Percentiles rank a stretch among this genome's conserved stretches.
phyloP scores from a whole-genome alignment of 2,888 invertebrate genomes.

The Polydrusus pterygomalis region DNA sequence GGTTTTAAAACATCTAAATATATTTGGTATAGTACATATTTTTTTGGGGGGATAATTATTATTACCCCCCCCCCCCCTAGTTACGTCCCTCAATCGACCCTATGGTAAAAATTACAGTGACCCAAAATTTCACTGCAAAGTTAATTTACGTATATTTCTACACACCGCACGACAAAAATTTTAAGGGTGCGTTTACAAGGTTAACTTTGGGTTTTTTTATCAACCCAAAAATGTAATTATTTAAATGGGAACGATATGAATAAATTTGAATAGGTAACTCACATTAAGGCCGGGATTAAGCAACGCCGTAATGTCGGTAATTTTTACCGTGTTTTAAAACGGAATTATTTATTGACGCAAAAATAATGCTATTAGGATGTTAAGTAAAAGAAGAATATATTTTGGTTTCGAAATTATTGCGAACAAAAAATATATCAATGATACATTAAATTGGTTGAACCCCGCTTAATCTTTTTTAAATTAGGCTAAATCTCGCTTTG shows the following conservation, averaged over 20 bases:
- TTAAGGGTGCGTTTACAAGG: background rate
- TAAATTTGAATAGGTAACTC: conserved; percentile 9
- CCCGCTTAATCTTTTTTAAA: too few relatives aligned
- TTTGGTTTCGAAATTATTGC: background rate
- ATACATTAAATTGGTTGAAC: background rate
- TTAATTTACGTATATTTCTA: background rate
- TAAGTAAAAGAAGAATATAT: background rate
- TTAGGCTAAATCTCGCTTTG: too few relatives aligned
- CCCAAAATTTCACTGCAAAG: too few relatives aligned
- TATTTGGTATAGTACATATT: too few relatives aligned
- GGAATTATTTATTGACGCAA: background rate
- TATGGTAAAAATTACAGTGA: too few relatives aligned
- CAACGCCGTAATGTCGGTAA: background rate
- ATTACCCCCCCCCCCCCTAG: too few relatives aligned
- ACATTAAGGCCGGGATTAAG: background rate
- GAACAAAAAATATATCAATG: background rate
- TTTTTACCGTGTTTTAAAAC: background rate
- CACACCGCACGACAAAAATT: background rate
- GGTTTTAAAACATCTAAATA: too few relatives aligned
- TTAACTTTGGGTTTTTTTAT: background rate
- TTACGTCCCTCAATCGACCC: too few relatives aligned
- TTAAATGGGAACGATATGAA: conserved; percentile 9
- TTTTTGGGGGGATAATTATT: too few relatives aligned
- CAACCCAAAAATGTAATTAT: conserved; percentile 6
- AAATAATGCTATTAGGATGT: background rate